phyloP scores from a whole-genome alignment of 2,113 vertebrate species.

The Sylvia atricapilla region DNA sequence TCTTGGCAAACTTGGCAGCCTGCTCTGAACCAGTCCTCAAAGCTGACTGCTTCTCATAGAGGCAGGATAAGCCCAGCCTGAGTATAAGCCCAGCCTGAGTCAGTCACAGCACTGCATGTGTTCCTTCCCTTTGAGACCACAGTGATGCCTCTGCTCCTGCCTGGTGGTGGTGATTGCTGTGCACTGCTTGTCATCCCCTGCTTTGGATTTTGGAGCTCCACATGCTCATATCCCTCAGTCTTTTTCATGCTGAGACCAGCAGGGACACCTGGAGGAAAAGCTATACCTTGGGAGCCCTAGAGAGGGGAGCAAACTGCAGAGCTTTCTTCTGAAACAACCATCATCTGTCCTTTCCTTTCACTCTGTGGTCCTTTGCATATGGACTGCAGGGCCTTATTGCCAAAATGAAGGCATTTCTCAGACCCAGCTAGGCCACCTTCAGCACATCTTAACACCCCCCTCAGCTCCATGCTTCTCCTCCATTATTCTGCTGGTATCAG shows the following conservation, averaged over 20 bases:
- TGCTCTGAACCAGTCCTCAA: rapidly evolving
- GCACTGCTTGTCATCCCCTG: background rate
- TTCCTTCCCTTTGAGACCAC: background rate
- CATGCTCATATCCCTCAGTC: background rate
- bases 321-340: background rate
- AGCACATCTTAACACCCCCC: background rate
- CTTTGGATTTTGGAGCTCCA: background rate
- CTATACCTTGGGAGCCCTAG: background rate
- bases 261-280: background rate
- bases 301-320: background rate
- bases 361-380: background rate
- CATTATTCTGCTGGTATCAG: background rate
- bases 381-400: background rate
- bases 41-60: background rate
- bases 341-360: background rate
- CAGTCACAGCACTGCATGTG: rapidly evolving
- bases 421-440: background rate
- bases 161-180: background rate
- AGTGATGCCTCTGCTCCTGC: background rate
- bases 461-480: background rate
- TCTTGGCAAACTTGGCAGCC: background rate
- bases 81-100: background rate
- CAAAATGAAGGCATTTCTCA: background rate
- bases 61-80: background rate
- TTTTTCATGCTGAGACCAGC: background rate